A percentile compares a stretch with the other conserved stretches of the same genome.
These are phyloP conservation scores for Tauraco hartlaubi DNA, from an alignment of 2,797 vertebrate genomes.

Conservation along the genomic window DNA sequence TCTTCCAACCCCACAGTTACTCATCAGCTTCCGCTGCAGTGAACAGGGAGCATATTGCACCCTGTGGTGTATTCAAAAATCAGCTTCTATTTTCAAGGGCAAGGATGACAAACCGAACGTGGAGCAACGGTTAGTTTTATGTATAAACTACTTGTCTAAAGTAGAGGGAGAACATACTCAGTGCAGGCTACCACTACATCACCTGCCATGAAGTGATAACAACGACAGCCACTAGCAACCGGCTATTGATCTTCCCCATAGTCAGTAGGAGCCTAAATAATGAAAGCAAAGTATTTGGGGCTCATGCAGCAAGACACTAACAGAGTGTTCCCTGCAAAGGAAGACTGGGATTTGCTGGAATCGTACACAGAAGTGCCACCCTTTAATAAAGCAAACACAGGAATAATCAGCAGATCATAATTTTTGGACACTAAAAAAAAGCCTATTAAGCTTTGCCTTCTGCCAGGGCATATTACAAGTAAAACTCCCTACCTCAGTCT, in stretches of 20 bases:
- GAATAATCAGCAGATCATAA: background rate
- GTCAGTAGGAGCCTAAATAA: background rate
- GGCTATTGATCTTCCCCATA: background rate
- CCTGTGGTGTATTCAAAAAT: conserved; percentile 8
- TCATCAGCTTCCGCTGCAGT: background rate
- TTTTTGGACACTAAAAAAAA: background rate
- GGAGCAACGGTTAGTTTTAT: conserved; percentile 3
- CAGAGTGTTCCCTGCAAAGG: background rate
- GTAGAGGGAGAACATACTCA: background rate
- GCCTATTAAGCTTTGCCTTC: background rate
- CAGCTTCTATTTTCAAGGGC: conserved; percentile 34
- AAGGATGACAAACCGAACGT: background rate
- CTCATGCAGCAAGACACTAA: background rate
- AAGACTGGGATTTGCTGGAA: background rate
- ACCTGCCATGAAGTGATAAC: conserved; percentile 12
- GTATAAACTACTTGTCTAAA: conserved; percentile 27
- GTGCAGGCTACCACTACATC: background rate
- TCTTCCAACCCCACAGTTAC: background rate
- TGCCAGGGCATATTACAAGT: background rate
- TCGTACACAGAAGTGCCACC: background rate
- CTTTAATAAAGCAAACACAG: background rate
- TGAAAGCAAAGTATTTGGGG: background rate
- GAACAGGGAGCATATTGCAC: background rate
- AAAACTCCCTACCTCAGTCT: background rate
- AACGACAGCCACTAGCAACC: background rate